Conservation (phyloP, 2,888 invertebrate genomes). For the Drosophila paranaensis region DNA sequence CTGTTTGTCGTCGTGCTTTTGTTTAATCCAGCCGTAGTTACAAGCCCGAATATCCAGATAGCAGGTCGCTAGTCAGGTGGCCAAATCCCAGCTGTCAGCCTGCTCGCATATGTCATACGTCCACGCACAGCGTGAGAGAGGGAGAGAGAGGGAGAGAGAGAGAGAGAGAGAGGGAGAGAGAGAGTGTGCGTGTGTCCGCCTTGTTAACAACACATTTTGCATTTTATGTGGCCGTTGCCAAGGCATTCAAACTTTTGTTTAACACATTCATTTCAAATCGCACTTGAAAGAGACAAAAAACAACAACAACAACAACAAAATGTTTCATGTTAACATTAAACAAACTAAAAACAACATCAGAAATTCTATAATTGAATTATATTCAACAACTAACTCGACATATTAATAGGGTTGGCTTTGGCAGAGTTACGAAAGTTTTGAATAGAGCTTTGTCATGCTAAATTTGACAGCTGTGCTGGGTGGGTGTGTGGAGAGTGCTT, state of each 20-base stretch:
- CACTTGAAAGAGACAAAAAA: not conserved
- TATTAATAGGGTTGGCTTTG: not conserved
- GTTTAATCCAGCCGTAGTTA: slow-evolving; percentile 14
- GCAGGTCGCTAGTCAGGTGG: not conserved
- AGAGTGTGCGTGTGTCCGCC: slow-evolving; percentile 14
- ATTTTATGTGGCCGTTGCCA: slow-evolving; percentile 32
- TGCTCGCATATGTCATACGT: slow-evolving; percentile 25
- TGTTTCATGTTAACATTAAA: not conserved
- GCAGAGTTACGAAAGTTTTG: not conserved
- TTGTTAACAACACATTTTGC: slow-evolving; percentile 42
- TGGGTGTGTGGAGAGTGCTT: not conserved
- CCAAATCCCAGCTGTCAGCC: slow-evolving; percentile 1
- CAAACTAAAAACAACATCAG: too few relatives aligned
- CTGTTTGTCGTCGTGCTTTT: slow-evolving; percentile 3
- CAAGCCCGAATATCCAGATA: slow-evolving; percentile 1
- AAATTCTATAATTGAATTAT: not conserved
- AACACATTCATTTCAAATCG: slow-evolving; percentile 36
- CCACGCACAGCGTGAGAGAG: not conserved
- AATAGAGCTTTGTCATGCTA: not conserved
- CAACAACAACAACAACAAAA: not conserved
- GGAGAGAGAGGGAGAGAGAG: not conserved
- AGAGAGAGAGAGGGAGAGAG: not conserved
- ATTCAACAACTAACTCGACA: too few relatives aligned
- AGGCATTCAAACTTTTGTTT: slow-evolving; percentile 43
- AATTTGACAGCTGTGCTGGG: not conserved